Conservation (phyloP, 2,888 invertebrate species). For the Synergus gifuensis region DNA sequence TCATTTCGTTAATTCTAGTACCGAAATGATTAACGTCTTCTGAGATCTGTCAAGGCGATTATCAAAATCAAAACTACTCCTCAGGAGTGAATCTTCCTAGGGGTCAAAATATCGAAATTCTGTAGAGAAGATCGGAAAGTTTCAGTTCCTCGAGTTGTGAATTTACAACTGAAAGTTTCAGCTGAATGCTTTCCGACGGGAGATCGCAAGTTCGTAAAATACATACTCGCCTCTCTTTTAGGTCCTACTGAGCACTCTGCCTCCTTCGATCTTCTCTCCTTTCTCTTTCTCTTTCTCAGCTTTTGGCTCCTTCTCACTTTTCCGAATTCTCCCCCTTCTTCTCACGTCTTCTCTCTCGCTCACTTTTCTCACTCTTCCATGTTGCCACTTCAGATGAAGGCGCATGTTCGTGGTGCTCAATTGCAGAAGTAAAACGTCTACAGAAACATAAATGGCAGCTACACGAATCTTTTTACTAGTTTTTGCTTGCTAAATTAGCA, state of each 20-base stretch:
- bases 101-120: neutral
- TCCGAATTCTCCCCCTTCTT: conserved; percentile 3
- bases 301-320: conserved; percentile 37
- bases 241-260: conserved; percentile 21
- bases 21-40: conserved; percentile 30
- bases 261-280: neutral
- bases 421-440: conserved; percentile 3
- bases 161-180: conserved; percentile 1
- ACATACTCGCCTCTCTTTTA: conserved; percentile 21
- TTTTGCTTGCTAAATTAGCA: neutral
- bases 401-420: neutral
- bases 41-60: neutral
- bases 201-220: conserved; percentile 36
- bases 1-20: conserved; percentile 37
- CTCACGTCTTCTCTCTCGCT: neutral
- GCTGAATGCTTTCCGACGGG: conserved; percentile 28
- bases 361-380: neutral
- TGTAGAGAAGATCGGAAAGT: neutral
- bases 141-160: neutral
- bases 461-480: neutral
- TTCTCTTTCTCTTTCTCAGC: conserved; percentile 4
- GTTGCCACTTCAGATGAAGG: conserved; percentile 12
- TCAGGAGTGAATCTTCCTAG: neutral
- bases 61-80: neutral
- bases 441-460: conserved; percentile 4